Evolutionary conservation across 2,113 vertebrate genomes (phyloP).

Genomic region (Suricata suricatta): DNA sequence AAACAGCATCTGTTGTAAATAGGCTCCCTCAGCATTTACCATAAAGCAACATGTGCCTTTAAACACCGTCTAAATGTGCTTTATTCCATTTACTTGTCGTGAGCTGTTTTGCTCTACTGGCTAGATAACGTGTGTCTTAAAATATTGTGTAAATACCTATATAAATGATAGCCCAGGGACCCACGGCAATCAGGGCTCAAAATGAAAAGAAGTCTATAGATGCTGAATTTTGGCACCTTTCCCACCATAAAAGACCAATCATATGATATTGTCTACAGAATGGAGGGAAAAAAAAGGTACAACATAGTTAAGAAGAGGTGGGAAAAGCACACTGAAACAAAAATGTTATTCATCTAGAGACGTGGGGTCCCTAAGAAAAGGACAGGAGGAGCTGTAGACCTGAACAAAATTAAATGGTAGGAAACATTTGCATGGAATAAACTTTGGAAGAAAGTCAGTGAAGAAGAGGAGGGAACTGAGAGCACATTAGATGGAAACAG

Average conservation of each 20-base stretch:
- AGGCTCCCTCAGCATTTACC: slow-evolving; percentile 21
- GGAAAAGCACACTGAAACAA: not conserved
- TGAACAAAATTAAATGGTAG: not conserved
- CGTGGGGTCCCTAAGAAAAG: not conserved
- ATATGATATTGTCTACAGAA: not conserved
- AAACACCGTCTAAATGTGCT: slow-evolving; percentile 67
- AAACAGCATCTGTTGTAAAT: not conserved
- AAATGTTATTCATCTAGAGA: not conserved
- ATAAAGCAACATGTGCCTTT: slow-evolving; percentile 61
- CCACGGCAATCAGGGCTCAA: slow-evolving; percentile 60
- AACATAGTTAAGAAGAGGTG: not conserved
- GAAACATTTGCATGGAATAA: not conserved
- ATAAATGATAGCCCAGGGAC: slow-evolving; percentile 79
- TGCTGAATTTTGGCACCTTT: slow-evolving; percentile 67
- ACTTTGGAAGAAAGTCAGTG: not conserved
- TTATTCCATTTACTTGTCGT: slow-evolving; percentile 79
- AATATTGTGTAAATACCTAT: slow-evolving; percentile 84
- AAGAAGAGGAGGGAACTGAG: not conserved
- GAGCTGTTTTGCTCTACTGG: slow-evolving; percentile 80
- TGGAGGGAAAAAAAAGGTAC: not conserved
- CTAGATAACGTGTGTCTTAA: slow-evolving; percentile 81
- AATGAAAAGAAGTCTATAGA: slow-evolving; percentile 45
- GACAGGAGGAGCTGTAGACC: not conserved
- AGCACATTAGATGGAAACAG: not conserved
- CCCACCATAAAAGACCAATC: not conserved